Evolutionary conservation across 1,140 invertebrate species (phyloP).

Genomic region (Dermatophagoides farinae): DNA sequence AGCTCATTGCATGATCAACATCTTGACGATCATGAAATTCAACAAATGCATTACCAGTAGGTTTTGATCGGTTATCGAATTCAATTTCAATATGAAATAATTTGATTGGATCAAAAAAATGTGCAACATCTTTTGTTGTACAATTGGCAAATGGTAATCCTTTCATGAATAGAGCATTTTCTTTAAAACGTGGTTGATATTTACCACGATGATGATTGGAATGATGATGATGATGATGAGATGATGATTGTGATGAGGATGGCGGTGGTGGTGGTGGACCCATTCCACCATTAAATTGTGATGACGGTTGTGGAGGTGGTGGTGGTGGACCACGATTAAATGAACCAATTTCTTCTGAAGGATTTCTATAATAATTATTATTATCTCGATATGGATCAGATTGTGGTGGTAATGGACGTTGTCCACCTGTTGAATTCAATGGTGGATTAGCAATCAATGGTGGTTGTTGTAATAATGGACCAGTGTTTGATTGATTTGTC

Average conservation of each 20-base stretch:
- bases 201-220: neutral
- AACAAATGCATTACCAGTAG: constrained; percentile 40
- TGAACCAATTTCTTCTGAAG: too few relatives aligned
- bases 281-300: neutral
- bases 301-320: neutral
- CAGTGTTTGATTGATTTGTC: neutral
- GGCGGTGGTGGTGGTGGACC: neutral
- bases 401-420: neutral
- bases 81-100: constrained; percentile 44
- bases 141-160: constrained; percentile 44
- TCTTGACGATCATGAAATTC: constrained; percentile 48
- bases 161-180: constrained; percentile 33
- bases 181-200: constrained; percentile 8
- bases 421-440: neutral
- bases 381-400: too few relatives aligned
- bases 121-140: constrained; percentile 52
- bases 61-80: constrained; percentile 32
- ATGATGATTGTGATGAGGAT: neutral
- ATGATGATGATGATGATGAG: constrained; percentile 4
- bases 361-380: too few relatives aligned
- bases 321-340: neutral
- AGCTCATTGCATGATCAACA: constrained; percentile 22
- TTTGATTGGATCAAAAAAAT: constrained; percentile 47
- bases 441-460: neutral
- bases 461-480: neutral